These are phyloP conservation scores for Lasius platythorax DNA, from an alignment of 2,888 invertebrate genomes.

Conservation along the genomic window DNA sequence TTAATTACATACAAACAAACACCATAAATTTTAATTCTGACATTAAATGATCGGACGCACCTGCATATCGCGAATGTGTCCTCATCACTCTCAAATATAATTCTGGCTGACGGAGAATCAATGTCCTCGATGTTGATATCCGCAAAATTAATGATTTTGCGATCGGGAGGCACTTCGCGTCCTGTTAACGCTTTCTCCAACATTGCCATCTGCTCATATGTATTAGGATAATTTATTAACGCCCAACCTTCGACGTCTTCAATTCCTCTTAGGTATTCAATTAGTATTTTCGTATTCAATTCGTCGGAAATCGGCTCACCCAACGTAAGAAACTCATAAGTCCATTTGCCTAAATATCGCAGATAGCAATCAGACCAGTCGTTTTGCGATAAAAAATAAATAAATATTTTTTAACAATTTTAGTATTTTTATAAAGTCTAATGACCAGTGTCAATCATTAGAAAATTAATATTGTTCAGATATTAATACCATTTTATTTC, in stretches of 20 bases:
- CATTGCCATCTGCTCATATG: constrained; percentile 87
- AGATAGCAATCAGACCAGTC: background rate
- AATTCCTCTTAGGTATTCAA: constrained; percentile 88
- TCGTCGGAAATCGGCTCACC: constrained; percentile 88
- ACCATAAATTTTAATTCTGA: background rate
- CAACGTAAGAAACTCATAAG: constrained; percentile 87
- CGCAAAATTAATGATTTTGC: constrained; percentile 34
- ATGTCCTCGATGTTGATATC: constrained; percentile 75
- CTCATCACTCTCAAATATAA: constrained; percentile 85
- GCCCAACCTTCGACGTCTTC: constrained; percentile 88
- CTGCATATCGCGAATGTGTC: constrained; percentile 83
- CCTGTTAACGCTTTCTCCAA: constrained; percentile 89
- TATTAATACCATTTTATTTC: background rate
- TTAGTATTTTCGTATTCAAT: constrained; percentile 88
- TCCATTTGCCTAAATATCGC: constrained; percentile 85
- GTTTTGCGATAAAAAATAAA: background rate
- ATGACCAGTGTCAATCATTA: background rate
- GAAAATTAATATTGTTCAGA: constrained; percentile 12
- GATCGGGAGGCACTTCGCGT: constrained; percentile 84
- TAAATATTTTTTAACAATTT: background rate
- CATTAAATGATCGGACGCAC: constrained; percentile 33
- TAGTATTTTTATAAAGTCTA: background rate
- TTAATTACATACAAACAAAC: background rate
- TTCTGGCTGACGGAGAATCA: constrained; percentile 65
- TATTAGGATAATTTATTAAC: constrained; percentile 89